Evolutionary conservation across 2,888 invertebrate species (phyloP).

Genomic region (Polymixis flavicincta): DNA sequence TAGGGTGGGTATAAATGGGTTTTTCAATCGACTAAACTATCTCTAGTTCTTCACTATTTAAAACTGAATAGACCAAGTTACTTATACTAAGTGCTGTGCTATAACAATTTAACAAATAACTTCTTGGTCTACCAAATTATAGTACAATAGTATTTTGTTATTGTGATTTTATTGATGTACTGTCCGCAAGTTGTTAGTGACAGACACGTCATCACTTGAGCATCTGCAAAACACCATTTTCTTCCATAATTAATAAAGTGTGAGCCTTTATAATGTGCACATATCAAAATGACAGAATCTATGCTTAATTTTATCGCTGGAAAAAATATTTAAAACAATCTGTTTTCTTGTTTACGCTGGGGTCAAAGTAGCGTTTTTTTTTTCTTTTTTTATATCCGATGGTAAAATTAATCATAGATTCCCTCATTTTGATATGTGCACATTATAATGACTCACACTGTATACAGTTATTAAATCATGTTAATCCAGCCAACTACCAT

Average conservation of each 20-base stretch:
- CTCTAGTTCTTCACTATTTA: not conserved
- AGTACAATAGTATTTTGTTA: not conserved
- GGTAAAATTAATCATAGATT: too few species aligned
- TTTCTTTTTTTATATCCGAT: too few species aligned
- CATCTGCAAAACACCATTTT: not conserved
- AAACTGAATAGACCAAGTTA: not conserved
- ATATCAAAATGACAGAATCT: too few species aligned
- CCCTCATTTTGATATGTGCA: too few species aligned
- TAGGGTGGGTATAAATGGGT: fast-evolving
- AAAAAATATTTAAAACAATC: too few species aligned
- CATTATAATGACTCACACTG: too few species aligned
- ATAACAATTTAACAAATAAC: not conserved
- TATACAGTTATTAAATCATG: too few species aligned
- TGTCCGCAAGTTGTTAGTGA: not conserved
- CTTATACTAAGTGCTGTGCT: not conserved
- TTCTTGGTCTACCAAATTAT: not conserved
- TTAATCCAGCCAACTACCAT: not conserved
- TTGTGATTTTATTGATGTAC: not conserved
- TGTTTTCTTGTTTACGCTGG: too few species aligned
- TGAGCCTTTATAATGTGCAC: too few species aligned
- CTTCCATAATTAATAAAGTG: too few species aligned
- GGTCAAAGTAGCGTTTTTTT: too few species aligned
- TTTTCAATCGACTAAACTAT: not conserved
- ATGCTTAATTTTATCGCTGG: too few species aligned
- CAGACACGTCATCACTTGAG: not conserved